phyloP scores from a whole-genome alignment of 1,140 invertebrate genomes.

The Lepidostoma basale region DNA sequence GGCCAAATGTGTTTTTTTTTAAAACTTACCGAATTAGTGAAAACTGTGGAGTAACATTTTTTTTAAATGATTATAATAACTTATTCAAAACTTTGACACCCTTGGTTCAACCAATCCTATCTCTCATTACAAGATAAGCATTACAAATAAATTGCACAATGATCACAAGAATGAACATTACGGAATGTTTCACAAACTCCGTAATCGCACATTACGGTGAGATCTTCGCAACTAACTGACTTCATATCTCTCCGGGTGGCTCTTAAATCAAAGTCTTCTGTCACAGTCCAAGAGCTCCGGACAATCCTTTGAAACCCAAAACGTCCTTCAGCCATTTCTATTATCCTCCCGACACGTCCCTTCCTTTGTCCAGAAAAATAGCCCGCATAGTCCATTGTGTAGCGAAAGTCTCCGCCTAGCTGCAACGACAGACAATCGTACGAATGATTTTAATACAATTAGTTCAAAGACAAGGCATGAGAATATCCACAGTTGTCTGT shows the following conservation, averaged over 20 bases:
- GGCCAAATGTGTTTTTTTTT: no score
- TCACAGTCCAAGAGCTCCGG: slow-evolving; percentile 38
- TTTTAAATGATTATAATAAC: no score
- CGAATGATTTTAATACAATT: neutral
- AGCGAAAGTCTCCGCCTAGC: neutral
- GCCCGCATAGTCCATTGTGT: slow-evolving; percentile 3
- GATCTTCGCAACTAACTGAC: slow-evolving; percentile 27
- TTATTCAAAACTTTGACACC: no score
- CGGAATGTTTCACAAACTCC: no score
- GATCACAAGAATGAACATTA: no score
- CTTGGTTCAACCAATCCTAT: no score
- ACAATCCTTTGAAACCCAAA: slow-evolving; percentile 44
- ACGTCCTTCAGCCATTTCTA: slow-evolving; percentile 23
- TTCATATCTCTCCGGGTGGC: neutral
- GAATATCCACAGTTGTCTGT: neutral
- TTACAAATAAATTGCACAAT: no score
- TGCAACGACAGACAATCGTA: slow-evolving; percentile 7
- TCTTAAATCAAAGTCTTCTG: slow-evolving; percentile 37
- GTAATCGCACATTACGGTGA: no score
- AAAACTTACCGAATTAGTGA: no score
- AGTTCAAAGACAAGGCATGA: neutral
- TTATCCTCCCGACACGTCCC: slow-evolving; percentile 27
- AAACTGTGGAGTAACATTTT: no score
- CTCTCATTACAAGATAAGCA: no score
- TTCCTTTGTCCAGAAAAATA: slow-evolving; percentile 4